phyloP scores from a whole-genome alignment of 2,113 vertebrate species.

The Tachycineta bicolor region DNA sequence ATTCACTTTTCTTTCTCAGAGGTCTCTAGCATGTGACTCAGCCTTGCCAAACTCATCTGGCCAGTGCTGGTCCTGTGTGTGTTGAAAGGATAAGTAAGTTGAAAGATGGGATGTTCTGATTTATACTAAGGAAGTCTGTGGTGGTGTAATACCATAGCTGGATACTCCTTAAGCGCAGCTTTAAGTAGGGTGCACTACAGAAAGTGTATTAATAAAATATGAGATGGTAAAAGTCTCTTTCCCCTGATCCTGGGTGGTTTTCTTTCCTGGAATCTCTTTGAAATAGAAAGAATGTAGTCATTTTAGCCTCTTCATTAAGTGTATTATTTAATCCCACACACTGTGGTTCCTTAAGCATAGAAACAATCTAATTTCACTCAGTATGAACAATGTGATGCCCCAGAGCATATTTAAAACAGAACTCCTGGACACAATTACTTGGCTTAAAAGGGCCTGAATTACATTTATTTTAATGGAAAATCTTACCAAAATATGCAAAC shows the following conservation, averaged over 20 bases:
- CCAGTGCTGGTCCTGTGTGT: neutral
- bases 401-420: slow-evolving; percentile 43
- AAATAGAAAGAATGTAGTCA: slow-evolving; percentile 12
- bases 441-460: slow-evolving; percentile 1
- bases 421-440: slow-evolving; percentile 39
- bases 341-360: slow-evolving; percentile 21
- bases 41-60: neutral
- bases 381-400: slow-evolving; percentile 39
- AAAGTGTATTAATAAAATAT: slow-evolving; percentile 46
- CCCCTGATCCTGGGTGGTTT: slow-evolving; percentile 34
- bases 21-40: neutral
- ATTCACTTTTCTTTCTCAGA: neutral
- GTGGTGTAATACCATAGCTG: neutral
- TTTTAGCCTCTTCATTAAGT: slow-evolving; percentile 48
- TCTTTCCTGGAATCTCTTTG: slow-evolving; percentile 50
- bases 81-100: neutral
- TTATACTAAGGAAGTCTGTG: neutral
- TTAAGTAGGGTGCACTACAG: neutral
- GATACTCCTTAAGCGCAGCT: neutral
- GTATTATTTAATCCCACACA: slow-evolving; percentile 41
- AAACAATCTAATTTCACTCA: slow-evolving; percentile 42
- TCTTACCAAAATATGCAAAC: slow-evolving; percentile 12
- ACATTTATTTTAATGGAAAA: slow-evolving; percentile 31
- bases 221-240: slow-evolving; percentile 24
- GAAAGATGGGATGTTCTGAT: slow-evolving; percentile 10